A percentile compares a stretch with the other conserved stretches of the same genome.
Evolutionary conservation across 2,797 vertebrate species (phyloP).

Genomic region (Sandelia bainsii): DNA sequence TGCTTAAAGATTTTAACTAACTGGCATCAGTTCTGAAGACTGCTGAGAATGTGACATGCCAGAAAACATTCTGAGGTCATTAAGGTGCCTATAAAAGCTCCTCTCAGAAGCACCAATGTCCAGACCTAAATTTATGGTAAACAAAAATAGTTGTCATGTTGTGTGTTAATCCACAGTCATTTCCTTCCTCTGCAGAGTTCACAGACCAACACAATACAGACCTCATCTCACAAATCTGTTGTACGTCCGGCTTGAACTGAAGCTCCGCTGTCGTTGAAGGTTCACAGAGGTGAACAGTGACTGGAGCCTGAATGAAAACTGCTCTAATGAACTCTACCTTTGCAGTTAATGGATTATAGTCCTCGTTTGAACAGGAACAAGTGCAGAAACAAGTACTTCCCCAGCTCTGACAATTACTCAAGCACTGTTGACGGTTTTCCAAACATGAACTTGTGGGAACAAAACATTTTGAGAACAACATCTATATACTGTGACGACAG

Average conservation of each 20-base stretch:
- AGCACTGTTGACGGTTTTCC: not conserved
- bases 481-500: not conserved
- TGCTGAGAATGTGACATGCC: too few relatives aligned
- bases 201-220: conserved; percentile 4
- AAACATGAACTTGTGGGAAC: conserved; percentile 4
- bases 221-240: conserved; percentile 7
- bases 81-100: too few relatives aligned
- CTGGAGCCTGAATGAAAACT: not conserved
- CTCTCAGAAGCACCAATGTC: too few relatives aligned
- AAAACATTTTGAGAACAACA: not conserved
- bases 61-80: too few relatives aligned
- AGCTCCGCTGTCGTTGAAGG: too few relatives aligned
- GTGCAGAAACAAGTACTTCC: conserved; percentile 14
- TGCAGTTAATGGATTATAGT: conserved; percentile 9
- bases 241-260: conserved; percentile 7
- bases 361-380: conserved; percentile 7
- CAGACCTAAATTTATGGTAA: too few relatives aligned
- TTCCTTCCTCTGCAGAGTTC: not conserved
- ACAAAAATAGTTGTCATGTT: too few relatives aligned
- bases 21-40: too few relatives aligned
- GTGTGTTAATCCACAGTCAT: conserved; percentile 11
- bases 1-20: too few relatives aligned
- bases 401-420: not conserved
- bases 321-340: conserved; percentile 17
- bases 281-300: too few relatives aligned